Base-by-base conservation (phyloP, 2,797 vertebrate genomes). In the Microcaecilia unicolor region DNA sequence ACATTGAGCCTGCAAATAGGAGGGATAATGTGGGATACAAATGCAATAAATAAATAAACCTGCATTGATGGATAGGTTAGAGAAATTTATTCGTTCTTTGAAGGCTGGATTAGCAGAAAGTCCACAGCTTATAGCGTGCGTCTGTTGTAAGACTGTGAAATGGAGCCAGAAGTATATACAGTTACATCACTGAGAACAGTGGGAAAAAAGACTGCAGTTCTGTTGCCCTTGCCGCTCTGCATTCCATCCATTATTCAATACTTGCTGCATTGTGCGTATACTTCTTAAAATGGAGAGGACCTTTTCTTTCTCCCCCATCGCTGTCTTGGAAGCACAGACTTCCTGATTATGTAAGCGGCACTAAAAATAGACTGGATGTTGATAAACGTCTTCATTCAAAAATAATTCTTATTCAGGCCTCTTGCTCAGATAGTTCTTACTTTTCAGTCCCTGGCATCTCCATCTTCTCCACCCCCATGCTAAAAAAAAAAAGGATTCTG, bases 261-360 rank as follows among this genome's bases (percentile, higher is more conserved):
- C 37, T 40, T 31, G 28, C 41, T 28, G 34, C 42, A 21, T 18
- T 0, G 2, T 56, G 38, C 8, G 20, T 51, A 6, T 31, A 51
- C 12, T 63, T 61, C 66, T 77, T 63, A 58, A 79, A 76, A 73
- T 61, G 58, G 60, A 59, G 54, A 64, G 44, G 47, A 36, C 37
- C 25, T 25, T 43, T 54, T 44, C 26, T 51, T 29, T n/a, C n/a
- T n/a, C n/a, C n/a, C n/a, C n/a, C n/a, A n/a, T n/a, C n/a, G n/a
- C 43, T 24, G 12, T 28, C 2, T 18, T 34, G 14, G 47, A 41
- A 55, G 43, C 1, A 2, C 10, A 2, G 18, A 5, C 32, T 36
- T 46, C 51, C 63, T 51, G 26, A 54, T 63, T 48, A 34, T 39
- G 43, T 47, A 33, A 27, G 18, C 39, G 37, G 46, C 23, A 11